Evolutionary conservation across 2,888 invertebrate species (phyloP), one percentile per base, ranked within the genome.

Genomic region (Drosophila anomalipes): DNA sequence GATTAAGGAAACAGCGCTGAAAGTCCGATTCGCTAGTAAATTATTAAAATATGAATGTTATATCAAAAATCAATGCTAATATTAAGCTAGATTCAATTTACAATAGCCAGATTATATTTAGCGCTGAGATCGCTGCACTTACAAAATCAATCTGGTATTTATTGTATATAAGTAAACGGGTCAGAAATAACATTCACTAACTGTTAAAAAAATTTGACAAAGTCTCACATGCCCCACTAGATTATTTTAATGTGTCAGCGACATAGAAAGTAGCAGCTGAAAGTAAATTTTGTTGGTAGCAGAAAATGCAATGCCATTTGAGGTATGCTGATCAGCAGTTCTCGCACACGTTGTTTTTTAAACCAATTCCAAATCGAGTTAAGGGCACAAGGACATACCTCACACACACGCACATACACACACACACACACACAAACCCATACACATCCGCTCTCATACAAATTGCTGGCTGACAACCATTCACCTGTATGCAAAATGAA

Each of bases 401-500:
- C 16, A 32, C 12, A 30, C 19, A 58, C 19, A 7, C 14, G 22
- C n/a, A 30, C 26, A 54, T 26, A 54, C 41, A 33, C n/a, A 30
- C n/a, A 30, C 61, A 60, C 61, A 53, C 33, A 51, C 37, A 32
- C 51, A 35, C 41, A 37, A 33, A 30, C 47, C 28, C 26, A 28
- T 30, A 53, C 54, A 51, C 47, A 44, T 12, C 28, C 7, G 59
- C 16, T 6, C 14, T 2, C 26, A 33, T 41, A 57, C 57, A 57
- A 37, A 44, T 54, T 39, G 37, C 53, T 47, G 39, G 28, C 57
- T 22, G 60, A 41, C 53, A 67, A 57, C 59, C 75, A 77, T 77
- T 87, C 90, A 88, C 76, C 89, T 88, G 90, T 86, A 90, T 89
- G 81, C 91, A 90, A 90, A 88, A 89, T 88, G 91, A 86, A 86